Base-by-base conservation (phyloP, 1,140 invertebrate genomes). In the Hypothenemus hampei region DNA sequence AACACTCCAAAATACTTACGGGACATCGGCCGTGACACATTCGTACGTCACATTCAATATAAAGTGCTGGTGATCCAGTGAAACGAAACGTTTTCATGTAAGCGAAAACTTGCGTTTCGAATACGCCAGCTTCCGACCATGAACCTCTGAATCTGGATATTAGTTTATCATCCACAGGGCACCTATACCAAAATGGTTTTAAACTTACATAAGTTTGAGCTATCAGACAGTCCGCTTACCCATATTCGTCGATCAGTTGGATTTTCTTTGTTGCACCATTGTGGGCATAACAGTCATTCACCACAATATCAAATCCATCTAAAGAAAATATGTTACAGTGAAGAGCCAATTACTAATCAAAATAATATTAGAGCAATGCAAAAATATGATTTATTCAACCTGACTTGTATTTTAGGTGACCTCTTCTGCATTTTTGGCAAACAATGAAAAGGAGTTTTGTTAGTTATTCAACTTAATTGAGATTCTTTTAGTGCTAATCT, bases 11-110 rank as follows among this genome's bases (percentile, higher is more conserved):
- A 31, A 60, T 46, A 78, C 80, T 84, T 75, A 95, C 91, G 57
- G 90, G 90, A 78, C 92, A 95, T 63, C 89, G 78, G 48, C 91
- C 91, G 70, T 94, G 91, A 71, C 92, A 96, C 91, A 95, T 95
- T 50, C 91, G 77, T 23, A 95, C 91, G 70, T 94, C 91, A 66
- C 92, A 95, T 73, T 95, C 91, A 52, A 95, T 91, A 73, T 96
- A 96, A 1, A 96, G 77, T 3, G 91, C 91, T 1, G 91, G 91
- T 0, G 90, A 93, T 6, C 91, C 91, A 0, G 91, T 94, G 71
- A 95, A 95, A 54, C 91, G 79, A 72, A 94, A 95, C 3, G 92
- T 93, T 75, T 95, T 95, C 87, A 95, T 91, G 66, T 94, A 94
- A 1, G 92, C 91, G 68, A 89, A 95, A 7, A 95, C 90, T 70